Evolutionary conservation across 1,140 invertebrate genomes (phyloP).

Genomic region (Caenorhabditis remanei): DNA sequence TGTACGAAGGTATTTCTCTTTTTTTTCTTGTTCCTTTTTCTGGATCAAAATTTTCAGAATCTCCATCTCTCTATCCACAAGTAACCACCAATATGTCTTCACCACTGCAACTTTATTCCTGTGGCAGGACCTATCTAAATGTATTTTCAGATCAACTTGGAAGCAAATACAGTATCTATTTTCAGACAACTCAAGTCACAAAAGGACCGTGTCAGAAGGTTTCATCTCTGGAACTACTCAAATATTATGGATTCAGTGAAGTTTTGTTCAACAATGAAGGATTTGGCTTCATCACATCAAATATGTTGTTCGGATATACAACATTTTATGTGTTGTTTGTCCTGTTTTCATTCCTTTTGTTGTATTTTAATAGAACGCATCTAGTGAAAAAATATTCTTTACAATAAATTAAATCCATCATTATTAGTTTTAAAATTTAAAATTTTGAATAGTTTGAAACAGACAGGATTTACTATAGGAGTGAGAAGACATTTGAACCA

Average conservation of each 20-base stretch:
- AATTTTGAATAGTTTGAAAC: not conserved
- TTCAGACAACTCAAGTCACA: conserved; percentile 37
- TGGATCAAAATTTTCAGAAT: not conserved
- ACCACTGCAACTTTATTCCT: not conserved
- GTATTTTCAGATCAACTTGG: not conserved
- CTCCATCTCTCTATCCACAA: not conserved
- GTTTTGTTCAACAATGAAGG: not conserved
- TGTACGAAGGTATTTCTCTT: not conserved
- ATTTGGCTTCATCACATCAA: not conserved
- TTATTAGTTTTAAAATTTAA: not conserved
- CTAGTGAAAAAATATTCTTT: not conserved
- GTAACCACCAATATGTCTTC: not conserved
- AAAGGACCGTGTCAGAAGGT: conserved; percentile 42
- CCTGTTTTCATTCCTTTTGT: not conserved
- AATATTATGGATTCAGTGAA: conserved; percentile 1
- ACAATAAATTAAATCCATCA: not conserved
- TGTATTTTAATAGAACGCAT: not conserved
- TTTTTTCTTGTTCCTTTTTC: not conserved
- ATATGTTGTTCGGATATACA: not conserved
- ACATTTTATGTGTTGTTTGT: not conserved
- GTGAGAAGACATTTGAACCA: too few relatives aligned
- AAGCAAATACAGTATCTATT: not conserved
- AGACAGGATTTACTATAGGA: not conserved
- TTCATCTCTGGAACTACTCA: not conserved
- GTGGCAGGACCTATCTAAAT: conserved; percentile 4